A percentile compares a stretch with the other conserved stretches of the same genome.
phyloP scores from a whole-genome alignment of 2,113 vertebrate genomes.

The Marmota flaviventris region DNA sequence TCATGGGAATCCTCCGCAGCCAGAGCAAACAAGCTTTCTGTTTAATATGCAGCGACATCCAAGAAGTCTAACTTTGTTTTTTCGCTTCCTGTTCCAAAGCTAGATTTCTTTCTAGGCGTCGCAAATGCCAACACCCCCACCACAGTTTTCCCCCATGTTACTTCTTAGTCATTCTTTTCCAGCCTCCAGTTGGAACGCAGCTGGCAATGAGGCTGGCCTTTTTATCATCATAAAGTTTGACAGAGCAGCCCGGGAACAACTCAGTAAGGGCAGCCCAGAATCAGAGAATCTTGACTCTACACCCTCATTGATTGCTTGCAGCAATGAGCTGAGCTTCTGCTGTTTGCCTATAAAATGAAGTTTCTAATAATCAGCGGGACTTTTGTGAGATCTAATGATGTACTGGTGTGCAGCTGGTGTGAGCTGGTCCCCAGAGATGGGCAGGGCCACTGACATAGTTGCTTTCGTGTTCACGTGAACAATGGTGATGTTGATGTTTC shows the following conservation, averaged over 20 bases:
- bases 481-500: fast-evolving
- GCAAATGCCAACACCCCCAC: neutral
- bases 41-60: neutral
- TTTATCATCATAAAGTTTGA: too few species aligned
- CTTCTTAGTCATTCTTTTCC: neutral
- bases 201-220: neutral
- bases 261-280: neutral
- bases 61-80: neutral
- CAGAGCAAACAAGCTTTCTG: neutral
- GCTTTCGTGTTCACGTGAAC: fast-evolving
- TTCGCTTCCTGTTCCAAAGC: neutral
- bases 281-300: neutral
- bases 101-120: neutral
- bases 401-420: fast-evolving
- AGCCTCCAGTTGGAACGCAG: neutral
- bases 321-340: neutral
- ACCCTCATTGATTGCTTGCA: neutral
- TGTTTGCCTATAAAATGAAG: neutral
- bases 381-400: fast-evolving
- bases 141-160: neutral
- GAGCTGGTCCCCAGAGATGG: fast-evolving
- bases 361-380: neutral
- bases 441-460: fast-evolving
- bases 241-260: fast-evolving
- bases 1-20: neutral